Percentiles rank a stretch among this genome's conserved stretches.
Conservation (phyloP, 2,797 vertebrate genomes). For the Paguma larvata region DNA sequence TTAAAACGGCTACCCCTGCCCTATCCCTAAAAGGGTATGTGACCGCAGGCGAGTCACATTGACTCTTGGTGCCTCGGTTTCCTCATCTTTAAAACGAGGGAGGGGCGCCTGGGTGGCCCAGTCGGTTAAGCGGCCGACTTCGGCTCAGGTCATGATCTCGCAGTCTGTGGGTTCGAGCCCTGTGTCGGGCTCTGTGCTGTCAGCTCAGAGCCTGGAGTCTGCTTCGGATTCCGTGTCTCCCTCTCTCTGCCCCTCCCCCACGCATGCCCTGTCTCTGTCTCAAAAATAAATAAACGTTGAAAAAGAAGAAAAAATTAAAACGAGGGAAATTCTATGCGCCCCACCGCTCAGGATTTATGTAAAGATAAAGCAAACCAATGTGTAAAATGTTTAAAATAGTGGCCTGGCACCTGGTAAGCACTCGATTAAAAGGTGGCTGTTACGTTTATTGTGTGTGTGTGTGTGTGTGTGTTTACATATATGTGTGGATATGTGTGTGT, state of each 20-base stretch:
- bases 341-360: not conserved
- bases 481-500: not conserved
- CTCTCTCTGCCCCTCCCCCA: not conserved
- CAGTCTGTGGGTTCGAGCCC: not conserved
- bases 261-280: not conserved
- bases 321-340: not conserved
- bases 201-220: too few relatives aligned
- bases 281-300: too few relatives aligned
- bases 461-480: too few relatives aligned
- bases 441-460: too few relatives aligned
- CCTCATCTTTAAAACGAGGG: too few relatives aligned
- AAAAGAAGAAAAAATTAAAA: not conserved
- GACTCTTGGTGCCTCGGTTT: too few relatives aligned
- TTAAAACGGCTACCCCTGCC: not conserved
- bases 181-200: too few relatives aligned
- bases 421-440: not conserved
- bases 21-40: too few relatives aligned
- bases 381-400: not conserved
- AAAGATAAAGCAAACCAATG: not conserved
- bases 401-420: not conserved
- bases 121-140: not conserved
- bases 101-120: not conserved
- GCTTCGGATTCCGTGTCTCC: too few relatives aligned
- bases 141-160: not conserved
- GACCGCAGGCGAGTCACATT: not conserved